A percentile compares a stretch with the other conserved stretches of the same genome.
Evolutionary conservation across 2,888 invertebrate genomes (phyloP).

Genomic region (Euplagia quadripunctaria): DNA sequence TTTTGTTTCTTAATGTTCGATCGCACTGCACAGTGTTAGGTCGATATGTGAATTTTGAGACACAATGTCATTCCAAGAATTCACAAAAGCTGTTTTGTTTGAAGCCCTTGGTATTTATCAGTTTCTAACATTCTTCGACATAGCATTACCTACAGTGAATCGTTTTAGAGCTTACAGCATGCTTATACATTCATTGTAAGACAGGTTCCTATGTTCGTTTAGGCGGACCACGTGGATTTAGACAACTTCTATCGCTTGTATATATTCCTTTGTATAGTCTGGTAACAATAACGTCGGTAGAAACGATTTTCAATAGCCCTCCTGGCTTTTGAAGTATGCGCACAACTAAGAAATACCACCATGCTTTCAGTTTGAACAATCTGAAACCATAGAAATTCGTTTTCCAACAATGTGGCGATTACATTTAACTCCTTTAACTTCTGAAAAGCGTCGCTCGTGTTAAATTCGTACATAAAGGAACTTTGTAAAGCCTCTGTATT

Average conservation of each 20-base stretch:
- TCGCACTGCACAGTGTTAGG: not conserved
- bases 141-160: not conserved
- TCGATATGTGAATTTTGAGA: not conserved
- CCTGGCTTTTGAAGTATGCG: constrained; percentile 7
- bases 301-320: constrained; percentile 7
- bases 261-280: not conserved
- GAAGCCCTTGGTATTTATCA: not conserved
- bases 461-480: constrained; percentile 46
- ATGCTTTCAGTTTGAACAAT: constrained; percentile 3
- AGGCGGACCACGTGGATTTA: not conserved
- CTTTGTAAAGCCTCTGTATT: constrained; percentile 51
- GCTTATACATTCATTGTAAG: not conserved
- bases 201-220: not conserved
- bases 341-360: constrained; percentile 4
- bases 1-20: not conserved
- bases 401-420: constrained; percentile 23
- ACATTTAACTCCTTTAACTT: constrained; percentile 29
- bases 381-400: constrained; percentile 15
- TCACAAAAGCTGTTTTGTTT: not conserved
- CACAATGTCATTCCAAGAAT: not conserved
- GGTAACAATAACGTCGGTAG: not conserved
- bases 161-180: not conserved
- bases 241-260: not conserved
- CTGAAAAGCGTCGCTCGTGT: constrained; percentile 20
- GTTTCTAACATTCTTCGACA: not conserved